A percentile compares a stretch with the other conserved stretches of the same genome.
These are phyloP conservation scores for Daubentonia madagascariensis DNA, from an alignment of 2,113 vertebrate species.

Conservation along the genomic window DNA sequence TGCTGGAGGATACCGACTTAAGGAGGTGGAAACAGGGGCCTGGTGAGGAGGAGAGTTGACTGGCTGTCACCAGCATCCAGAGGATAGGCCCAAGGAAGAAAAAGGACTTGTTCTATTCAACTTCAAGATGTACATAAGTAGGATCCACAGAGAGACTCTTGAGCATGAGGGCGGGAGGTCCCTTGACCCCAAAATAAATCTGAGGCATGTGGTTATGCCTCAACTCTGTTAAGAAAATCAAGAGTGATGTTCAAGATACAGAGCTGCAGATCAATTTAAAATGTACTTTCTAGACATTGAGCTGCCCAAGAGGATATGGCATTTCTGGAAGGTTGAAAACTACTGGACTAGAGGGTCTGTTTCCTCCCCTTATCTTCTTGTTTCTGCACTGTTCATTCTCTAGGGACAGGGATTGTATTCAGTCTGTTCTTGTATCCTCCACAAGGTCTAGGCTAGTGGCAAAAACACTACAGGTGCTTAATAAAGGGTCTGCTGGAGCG, in stretches of 20 bases:
- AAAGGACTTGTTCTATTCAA: background rate
- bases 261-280: background rate
- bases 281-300: background rate
- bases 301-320: background rate
- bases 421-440: background rate
- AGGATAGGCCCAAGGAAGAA: rapidly evolving
- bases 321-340: background rate
- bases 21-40: background rate
- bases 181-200: background rate
- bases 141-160: background rate
- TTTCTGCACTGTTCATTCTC: background rate
- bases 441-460: background rate
- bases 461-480: background rate
- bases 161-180: too few species aligned
- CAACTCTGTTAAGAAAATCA: background rate
- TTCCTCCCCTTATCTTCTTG: background rate
- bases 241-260: background rate
- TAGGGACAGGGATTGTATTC: background rate
- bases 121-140: background rate
- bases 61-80: background rate
- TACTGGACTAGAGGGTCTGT: too few species aligned
- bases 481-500: background rate
- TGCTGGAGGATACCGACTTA: too few species aligned
- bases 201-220: background rate
- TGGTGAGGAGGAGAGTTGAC: background rate